phyloP scores from a whole-genome alignment of 1,140 invertebrate species.

The Leptinotarsa texana region DNA sequence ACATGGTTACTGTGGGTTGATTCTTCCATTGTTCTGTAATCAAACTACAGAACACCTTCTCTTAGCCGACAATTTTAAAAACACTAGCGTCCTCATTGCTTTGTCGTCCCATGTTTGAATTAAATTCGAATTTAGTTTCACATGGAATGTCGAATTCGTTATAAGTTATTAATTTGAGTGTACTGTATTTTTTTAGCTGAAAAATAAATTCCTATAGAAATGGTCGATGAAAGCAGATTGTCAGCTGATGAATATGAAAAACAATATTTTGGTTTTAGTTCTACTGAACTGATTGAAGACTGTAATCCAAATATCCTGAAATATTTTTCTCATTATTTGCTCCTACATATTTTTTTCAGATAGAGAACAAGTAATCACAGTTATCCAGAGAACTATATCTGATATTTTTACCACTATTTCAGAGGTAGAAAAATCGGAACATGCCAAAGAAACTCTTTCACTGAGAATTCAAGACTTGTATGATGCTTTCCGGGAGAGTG shows the following conservation, averaged over 20 bases:
- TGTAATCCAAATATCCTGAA: constrained; percentile 3
- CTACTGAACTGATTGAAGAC: constrained; percentile 17
- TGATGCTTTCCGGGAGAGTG: neutral
- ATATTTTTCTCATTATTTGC: neutral
- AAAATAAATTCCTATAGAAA: neutral
- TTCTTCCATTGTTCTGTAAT: no score
- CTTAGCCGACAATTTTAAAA: no score
- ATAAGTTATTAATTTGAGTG: no score
- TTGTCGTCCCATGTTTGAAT: no score
- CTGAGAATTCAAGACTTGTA: neutral
- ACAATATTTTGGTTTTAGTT: constrained; percentile 24
- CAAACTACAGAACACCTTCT: no score
- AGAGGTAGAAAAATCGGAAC: neutral
- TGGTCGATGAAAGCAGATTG: constrained; percentile 6
- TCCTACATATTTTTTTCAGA: constrained; percentile 1
- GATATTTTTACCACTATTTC: neutral
- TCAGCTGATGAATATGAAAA: constrained; percentile 24
- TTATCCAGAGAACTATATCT: neutral
- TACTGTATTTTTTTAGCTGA: no score
- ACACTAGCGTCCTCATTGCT: no score
- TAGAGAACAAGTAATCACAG: neutral
- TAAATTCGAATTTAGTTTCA: no score
- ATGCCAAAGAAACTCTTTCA: neutral
- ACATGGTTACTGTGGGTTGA: no score
- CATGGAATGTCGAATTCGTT: no score